Base-by-base conservation (phyloP, 2,113 vertebrate species). In the Paramormyrops kingsleyae region DNA sequence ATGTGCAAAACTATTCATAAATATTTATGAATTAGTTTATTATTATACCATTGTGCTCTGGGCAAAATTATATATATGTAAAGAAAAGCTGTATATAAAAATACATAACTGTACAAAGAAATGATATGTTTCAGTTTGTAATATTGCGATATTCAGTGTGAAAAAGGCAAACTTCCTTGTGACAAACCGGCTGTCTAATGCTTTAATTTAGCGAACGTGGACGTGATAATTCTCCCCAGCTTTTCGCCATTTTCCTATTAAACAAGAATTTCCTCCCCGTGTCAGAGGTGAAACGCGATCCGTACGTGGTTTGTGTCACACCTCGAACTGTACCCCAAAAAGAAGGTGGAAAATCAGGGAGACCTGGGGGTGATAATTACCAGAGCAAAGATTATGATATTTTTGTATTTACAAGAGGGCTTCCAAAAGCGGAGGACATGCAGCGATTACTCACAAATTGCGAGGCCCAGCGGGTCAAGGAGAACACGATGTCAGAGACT, bases 391-490 rank as follows among this genome's bases (percentile, higher is more conserved):
- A 93, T 92, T 42, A 80, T 80, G 35, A 90, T 91, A 87, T 62
- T 90, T 90, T 90, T 90, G 90, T 93, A 92, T 92, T 94, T 91
- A 91, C 90, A 92, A 91, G 93, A 90, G 88, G 91, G 91, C 93
- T 94, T 91, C 92, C 92, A 94, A 95, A 94, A 47, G 92, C 92
- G 92, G 94, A 93, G 95, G 93, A 93, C 95, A 91, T 93, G 95
- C 94, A 95, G 92, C 90, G 93, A 94, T 93, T 96, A 95, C 94
- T 97, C 96, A 95, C 95, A 95, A 96, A 96, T 91, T 94, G 95
- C 94, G 91, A 94, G 94, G 96, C 95, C 95, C 95, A 94, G 92
- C 92, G 95, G 97, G 97, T 98, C 97, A 98, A 98, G 97, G 97
- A 95, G 96, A 95, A 88, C 35, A 42, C 31, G 74, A 91, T 88